Percentiles rank a stretch among this genome's conserved stretches.
phyloP scores from a whole-genome alignment of 2,113 vertebrate species.

The Dicrurus megarhynchus region DNA sequence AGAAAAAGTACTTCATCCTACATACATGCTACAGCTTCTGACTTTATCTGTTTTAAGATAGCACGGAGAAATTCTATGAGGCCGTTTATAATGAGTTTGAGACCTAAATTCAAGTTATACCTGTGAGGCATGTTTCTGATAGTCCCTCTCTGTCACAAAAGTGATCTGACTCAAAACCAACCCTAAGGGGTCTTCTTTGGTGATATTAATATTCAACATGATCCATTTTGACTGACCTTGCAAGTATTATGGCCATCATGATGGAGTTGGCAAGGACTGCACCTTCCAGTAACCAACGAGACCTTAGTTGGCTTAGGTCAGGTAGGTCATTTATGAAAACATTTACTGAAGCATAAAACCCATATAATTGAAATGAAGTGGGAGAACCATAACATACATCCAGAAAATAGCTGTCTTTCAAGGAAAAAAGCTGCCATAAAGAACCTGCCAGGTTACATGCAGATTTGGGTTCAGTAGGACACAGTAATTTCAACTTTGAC shows the following conservation, averaged over 20 bases:
- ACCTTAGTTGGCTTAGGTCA: neutral
- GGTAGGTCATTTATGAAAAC: neutral
- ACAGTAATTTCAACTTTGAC: neutral
- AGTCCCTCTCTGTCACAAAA: neutral
- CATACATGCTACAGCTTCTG: neutral
- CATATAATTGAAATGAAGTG: neutral
- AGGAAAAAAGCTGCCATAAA: neutral
- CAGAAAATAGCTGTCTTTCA: neutral
- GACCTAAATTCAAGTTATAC: neutral
- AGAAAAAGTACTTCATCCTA: conserved; percentile 2
- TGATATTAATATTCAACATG: neutral
- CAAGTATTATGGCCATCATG: neutral
- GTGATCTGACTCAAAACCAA: neutral
- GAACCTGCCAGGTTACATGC: neutral
- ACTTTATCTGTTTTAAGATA: neutral
- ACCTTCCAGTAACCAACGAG: neutral
- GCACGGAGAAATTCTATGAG: neutral
- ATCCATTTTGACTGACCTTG: neutral
- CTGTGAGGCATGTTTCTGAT: neutral
- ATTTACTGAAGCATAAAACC: neutral
- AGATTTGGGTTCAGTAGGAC: neutral
- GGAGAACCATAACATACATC: neutral
- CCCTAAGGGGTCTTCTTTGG: neutral
- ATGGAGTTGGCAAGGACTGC: neutral
- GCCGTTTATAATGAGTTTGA: neutral